These are phyloP conservation scores for Babyrousa celebensis DNA, from an alignment of 2,797 vertebrate species.

Conservation along the genomic window DNA sequence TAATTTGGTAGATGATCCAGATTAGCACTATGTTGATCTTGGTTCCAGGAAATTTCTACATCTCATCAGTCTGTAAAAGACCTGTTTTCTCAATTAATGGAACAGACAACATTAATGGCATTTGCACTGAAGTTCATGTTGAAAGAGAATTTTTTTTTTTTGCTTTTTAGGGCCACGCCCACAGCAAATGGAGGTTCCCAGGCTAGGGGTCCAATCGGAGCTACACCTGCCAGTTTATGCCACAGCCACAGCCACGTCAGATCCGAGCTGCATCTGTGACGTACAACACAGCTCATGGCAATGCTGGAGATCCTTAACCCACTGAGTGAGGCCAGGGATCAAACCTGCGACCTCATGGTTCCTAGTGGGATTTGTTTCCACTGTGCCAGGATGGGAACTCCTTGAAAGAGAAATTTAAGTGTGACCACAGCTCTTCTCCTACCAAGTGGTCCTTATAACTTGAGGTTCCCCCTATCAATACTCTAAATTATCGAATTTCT, in stretches of 20 bases:
- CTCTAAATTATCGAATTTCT: constrained; percentile 35
- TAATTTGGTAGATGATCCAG: constrained; percentile 57
- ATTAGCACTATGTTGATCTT: constrained; percentile 56
- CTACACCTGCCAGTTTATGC: too few species aligned
- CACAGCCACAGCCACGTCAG: too few species aligned
- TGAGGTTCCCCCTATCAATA: background rate
- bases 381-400: too few species aligned
- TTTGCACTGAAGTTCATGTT: constrained; percentile 5
- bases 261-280: too few species aligned
- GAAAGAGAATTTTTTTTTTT: constrained; percentile 12
- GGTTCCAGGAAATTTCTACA: constrained; percentile 62
- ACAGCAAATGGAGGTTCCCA: too few species aligned
- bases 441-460: constrained; percentile 46
- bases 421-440: constrained; percentile 14
- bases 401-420: constrained; percentile 41
- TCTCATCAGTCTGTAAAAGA: background rate
- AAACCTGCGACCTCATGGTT: too few species aligned
- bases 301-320: too few species aligned
- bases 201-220: too few species aligned
- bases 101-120: constrained; percentile 41
- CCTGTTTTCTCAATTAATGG: constrained; percentile 63
- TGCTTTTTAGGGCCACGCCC: too few species aligned
- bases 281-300: too few species aligned
- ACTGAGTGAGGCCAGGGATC: too few species aligned
- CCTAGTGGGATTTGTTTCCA: too few species aligned